Evolutionary conservation across 2,113 vertebrate species (phyloP), one percentile per base, ranked within the genome.

Genomic region (Colius striatus): DNA sequence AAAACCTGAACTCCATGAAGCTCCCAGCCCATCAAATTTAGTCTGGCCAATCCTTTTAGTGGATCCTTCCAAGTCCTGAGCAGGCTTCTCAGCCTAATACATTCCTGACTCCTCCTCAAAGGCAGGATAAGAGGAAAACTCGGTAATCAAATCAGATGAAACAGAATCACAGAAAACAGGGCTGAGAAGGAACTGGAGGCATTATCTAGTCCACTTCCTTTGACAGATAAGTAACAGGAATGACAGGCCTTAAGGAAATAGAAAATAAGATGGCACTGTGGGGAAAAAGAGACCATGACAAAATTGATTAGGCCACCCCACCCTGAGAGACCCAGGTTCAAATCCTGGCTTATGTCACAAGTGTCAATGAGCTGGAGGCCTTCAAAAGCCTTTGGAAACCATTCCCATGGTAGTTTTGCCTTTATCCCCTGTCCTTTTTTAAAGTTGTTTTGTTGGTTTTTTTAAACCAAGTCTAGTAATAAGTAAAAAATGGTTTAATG

Each of bases 311-410:
- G 41, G 19, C 74, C 21, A 50, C 38, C 16, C 65, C 22, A 58
- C 3, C 17, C 4, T 22, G 51, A 53, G 63, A 91, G 89, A 94
- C 84, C 47, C 57, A 83, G 60, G 65, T 90, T 95, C 95, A 97
- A 92, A 78, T 92, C 82, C 92, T 90, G 92, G 94, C 72, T 91
- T 77, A 47, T 0, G 90, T 88, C 90, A 93, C 82, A 94, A 86
- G 20, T 62, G 21, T 22, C 89, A 92, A 58, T 60, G 81, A 93
- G 67, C 4, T 72, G 36, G 18, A 83, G 51, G 61, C 65, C 72
- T 85, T 62, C 23, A 94, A 92, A 89, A 60, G 65, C 3, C 3
- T 53, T 75, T 54, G 23, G 17, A 63, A 65, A 80, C 82, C 75
- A 61, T 32, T 3, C 29, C 25, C 18, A 25, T 5, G 19, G 32